Percentiles rank a stretch among this genome's conserved stretches.
phyloP scores from a whole-genome alignment of 1,140 invertebrate genomes.

The Dinothrombium tinctorium region DNA sequence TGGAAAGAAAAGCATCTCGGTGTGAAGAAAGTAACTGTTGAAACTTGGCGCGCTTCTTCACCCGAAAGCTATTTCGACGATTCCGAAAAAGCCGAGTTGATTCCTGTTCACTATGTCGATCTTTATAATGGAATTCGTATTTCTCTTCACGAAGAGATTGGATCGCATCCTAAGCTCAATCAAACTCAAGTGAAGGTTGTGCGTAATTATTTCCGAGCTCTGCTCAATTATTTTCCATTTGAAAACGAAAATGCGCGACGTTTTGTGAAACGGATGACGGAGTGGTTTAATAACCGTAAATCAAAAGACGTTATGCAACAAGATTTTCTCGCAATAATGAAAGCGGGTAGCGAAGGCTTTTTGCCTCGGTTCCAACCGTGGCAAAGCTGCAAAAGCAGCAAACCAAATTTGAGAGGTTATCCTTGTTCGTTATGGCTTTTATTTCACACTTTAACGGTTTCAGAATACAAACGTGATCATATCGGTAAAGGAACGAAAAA shows the following conservation, averaged over 20 bases:
- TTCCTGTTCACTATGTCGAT: constrained; percentile 5
- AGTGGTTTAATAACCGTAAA: constrained; percentile 5
- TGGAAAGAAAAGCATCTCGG: too few species aligned
- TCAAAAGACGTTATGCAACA: background rate
- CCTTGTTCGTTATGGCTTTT: constrained; percentile 84
- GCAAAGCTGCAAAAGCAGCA: constrained; percentile 57
- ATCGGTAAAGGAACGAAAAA: constrained; percentile 24
- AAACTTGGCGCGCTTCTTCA: too few species aligned
- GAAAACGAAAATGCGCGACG: constrained; percentile 10
- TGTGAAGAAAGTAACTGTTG: too few species aligned
- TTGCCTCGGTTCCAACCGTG: constrained; percentile 32
- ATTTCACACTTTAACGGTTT: constrained; percentile 77
- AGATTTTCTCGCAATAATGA: background rate
- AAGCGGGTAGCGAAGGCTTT: constrained; percentile 2
- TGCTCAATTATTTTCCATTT: constrained; percentile 12
- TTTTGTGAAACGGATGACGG: constrained; percentile 8
- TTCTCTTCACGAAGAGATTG: constrained; percentile 6
- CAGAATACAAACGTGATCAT: constrained; percentile 29
- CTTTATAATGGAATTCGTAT: constrained; percentile 10
- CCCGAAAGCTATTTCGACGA: too few species aligned
- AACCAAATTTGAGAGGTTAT: constrained; percentile 48
- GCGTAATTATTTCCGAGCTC: constrained; percentile 3
- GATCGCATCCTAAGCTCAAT: background rate
- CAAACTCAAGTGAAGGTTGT: constrained; percentile 3
- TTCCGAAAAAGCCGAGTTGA: background rate